phyloP scores from a whole-genome alignment of 2,797 vertebrate species.

The Zalophus californianus region DNA sequence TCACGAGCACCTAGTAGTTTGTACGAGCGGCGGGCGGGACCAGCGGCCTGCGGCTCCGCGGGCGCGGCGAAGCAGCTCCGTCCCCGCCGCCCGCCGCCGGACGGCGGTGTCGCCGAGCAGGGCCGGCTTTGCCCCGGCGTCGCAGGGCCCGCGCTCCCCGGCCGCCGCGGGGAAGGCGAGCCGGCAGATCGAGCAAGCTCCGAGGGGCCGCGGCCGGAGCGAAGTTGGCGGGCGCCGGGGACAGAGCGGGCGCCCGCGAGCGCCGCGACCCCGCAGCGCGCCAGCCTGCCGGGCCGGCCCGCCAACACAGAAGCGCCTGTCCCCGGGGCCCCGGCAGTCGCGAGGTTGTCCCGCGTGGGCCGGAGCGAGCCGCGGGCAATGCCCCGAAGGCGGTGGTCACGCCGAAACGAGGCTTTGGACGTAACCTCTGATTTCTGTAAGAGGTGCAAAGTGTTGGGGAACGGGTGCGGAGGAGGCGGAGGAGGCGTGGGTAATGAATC shows the following conservation, averaged over 20 bases:
- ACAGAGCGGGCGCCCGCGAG: not conserved
- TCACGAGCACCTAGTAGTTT: conserved; percentile 40
- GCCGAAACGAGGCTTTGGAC: not conserved
- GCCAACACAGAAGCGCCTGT: not conserved
- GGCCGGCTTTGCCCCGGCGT: not conserved
- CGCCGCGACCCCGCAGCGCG: not conserved
- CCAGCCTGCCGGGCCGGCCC: not conserved
- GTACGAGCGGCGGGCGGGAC: not conserved
- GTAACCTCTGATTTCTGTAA: not conserved
- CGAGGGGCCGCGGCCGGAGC: not conserved
- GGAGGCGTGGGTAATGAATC: not conserved
- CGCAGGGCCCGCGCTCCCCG: not conserved
- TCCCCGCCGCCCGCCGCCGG: not conserved
- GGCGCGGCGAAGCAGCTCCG: not conserved
- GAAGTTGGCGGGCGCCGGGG: not conserved
- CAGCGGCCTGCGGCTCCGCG: not conserved
- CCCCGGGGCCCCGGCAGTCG: not conserved
- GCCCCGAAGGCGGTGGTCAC: not conserved
- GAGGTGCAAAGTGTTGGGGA: not conserved
- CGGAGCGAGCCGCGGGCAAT: not conserved
- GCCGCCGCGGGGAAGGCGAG: not conserved
- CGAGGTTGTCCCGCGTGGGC: not conserved
- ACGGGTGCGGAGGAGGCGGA: not conserved
- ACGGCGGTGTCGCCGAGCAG: not conserved
- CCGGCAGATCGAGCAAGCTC: not conserved